Evolutionary conservation across 2,888 invertebrate species (phyloP), one percentile per base, ranked within the genome.

Genomic region (Cryptus viduatorius): DNA sequence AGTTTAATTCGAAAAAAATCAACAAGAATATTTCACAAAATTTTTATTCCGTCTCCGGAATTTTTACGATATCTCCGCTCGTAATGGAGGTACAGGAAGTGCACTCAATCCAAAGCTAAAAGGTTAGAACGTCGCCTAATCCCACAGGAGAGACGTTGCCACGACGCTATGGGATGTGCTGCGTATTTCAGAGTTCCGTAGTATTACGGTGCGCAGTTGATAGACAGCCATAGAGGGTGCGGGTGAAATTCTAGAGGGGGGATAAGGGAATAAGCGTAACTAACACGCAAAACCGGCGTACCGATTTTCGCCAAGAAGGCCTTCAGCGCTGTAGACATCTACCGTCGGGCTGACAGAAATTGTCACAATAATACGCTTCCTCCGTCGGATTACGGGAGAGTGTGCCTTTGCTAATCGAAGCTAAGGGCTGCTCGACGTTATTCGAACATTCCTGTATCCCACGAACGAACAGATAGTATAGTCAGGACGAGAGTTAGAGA

Each of bases 301-400:
- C 19, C 31, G 8, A 65, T 48, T 59, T 75, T 4, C 59, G 29
- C 14, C 7, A 16, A 56, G 37, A 71, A 76, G 76, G 29, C 64
- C 4, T 14, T 80, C 79, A 50, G 69, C 71, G 79, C 76, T 71
- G 46, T 37, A 71, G 68, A 67, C 50, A 61, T 48, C 37, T 24
- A 44, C 29, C 53, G 50, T 53, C 19, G n/a, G 65, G 44, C 46
- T 80, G 84, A 86, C 72, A 77, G 82, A 85, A 84, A 77, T 86
- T 85, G 87, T 87, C 86, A 81, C 77, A 84, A 85, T 85, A 83
- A 83, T 80, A 75, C 81, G 77, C 71, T 85, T 86, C 76, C 81
- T 72, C 77, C 71, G 84, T 79, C 86, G 81, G 83, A 86, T 87
- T 84, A 83, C 78, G 50, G 56, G 31, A 67, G 73, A 46, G 68